Conservation (phyloP, 2,888 invertebrate species). For the Agrochola lychnidis region DNA sequence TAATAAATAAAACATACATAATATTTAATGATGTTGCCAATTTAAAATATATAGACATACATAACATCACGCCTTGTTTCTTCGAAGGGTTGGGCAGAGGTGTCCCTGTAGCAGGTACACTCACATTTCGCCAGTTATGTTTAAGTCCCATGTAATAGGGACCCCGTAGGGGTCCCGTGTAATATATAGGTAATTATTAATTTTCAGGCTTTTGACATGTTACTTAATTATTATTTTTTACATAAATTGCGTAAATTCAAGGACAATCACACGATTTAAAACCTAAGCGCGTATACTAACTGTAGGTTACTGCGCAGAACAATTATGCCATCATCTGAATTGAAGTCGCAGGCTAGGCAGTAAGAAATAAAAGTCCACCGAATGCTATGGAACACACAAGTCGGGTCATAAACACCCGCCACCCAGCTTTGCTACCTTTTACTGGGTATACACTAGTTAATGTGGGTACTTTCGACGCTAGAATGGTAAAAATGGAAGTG, state of each 20-base stretch:
- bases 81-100: too few species aligned
- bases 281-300: not conserved
- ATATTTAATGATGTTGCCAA: not conserved
- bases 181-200: not conserved
- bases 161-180: too few species aligned
- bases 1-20: not conserved
- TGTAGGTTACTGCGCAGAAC: constrained; percentile 3
- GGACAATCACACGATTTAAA: not conserved
- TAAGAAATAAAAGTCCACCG: constrained; percentile 63
- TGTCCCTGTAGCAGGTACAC: too few species aligned
- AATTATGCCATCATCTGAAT: constrained; percentile 36
- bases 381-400: constrained; percentile 76
- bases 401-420: constrained; percentile 75
- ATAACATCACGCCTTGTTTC: too few species aligned
- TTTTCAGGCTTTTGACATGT: not conserved
- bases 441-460: constrained; percentile 54
- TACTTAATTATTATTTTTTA: not conserved
- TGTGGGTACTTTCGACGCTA: constrained; percentile 38
- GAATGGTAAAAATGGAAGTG: constrained; percentile 4
- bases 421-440: constrained; percentile 75
- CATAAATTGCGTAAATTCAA: not conserved
- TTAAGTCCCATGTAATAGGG: too few species aligned
- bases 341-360: constrained; percentile 31
- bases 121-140: too few species aligned
- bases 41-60: too few species aligned